Conservation (phyloP, 2,113 vertebrate genomes). For the Siniperca chuatsi region DNA sequence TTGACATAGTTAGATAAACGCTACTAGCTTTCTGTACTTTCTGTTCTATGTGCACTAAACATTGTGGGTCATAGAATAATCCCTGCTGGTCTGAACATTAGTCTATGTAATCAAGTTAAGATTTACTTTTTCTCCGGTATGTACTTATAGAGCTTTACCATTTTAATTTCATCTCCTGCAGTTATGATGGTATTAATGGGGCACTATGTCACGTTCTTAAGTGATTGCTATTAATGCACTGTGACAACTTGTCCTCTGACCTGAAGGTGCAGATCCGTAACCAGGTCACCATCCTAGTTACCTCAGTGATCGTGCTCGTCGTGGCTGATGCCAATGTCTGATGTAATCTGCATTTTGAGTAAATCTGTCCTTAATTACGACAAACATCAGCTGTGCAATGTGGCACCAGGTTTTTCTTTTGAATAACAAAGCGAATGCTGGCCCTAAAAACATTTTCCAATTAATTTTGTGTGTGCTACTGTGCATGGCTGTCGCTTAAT, state of each 20-base stretch:
- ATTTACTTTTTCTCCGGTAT: background rate
- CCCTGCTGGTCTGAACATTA: constrained; percentile 4
- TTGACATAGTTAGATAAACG: background rate
- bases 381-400: constrained; percentile 15
- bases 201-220: constrained; percentile 30
- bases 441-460: background rate
- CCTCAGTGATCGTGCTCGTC: constrained; percentile 22
- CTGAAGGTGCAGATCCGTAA: constrained; percentile 34
- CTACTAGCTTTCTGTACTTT: background rate
- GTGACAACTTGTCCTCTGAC: constrained; percentile 36
- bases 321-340: constrained; percentile 11
- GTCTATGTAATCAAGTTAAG: constrained; percentile 1
- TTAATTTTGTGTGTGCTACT: background rate
- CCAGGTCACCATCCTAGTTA: constrained; percentile 41
- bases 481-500: background rate
- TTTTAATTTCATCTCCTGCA: constrained; percentile 34
- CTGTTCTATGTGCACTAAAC: too few relatives aligned
- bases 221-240: constrained; percentile 37
- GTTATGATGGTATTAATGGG: constrained; percentile 34
- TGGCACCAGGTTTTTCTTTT: background rate
- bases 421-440: background rate
- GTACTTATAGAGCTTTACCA: constrained; percentile 22
- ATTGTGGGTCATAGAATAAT: constrained; percentile 8
- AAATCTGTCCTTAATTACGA: constrained; percentile 38
- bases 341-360: constrained; percentile 23